Percentiles rank a stretch among this genome's conserved stretches.
These are phyloP conservation scores for Campylorhamphus procurvoides DNA, from an alignment of 2,113 vertebrate species.

Conservation along the genomic window DNA sequence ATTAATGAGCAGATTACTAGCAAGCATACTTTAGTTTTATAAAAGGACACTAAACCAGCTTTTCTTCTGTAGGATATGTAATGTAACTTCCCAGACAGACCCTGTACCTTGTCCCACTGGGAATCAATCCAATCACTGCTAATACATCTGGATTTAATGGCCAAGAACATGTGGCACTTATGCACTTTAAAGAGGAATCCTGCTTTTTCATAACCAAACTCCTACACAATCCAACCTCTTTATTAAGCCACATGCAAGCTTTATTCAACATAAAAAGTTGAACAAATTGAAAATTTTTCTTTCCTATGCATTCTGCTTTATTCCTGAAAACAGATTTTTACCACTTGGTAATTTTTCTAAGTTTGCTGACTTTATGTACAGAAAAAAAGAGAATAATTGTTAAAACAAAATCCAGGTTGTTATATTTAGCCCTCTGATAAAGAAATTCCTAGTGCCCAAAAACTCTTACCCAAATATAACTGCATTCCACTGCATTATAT, in stretches of 20 bases:
- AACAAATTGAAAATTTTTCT: neutral
- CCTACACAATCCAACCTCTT: neutral
- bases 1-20: neutral
- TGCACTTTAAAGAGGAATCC: neutral
- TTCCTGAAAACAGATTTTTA: neutral
- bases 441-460: neutral
- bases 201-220: neutral
- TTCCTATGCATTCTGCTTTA: neutral
- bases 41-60: neutral
- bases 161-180: neutral
- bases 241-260: neutral
- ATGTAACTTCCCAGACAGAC: neutral
- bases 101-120: neutral
- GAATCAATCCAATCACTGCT: neutral
- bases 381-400: neutral
- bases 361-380: neutral
- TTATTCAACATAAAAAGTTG: neutral
- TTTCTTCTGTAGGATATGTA: neutral
- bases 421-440: neutral
- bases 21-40: neutral
- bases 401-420: neutral
- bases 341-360: neutral
- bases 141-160: neutral
- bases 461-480: conserved; percentile 98
- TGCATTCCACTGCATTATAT: conserved; percentile 99